A percentile compares a stretch with the other conserved stretches of the same genome.
phyloP scores from a whole-genome alignment of 2,797 vertebrate genomes.

The Valencia hispanica region DNA sequence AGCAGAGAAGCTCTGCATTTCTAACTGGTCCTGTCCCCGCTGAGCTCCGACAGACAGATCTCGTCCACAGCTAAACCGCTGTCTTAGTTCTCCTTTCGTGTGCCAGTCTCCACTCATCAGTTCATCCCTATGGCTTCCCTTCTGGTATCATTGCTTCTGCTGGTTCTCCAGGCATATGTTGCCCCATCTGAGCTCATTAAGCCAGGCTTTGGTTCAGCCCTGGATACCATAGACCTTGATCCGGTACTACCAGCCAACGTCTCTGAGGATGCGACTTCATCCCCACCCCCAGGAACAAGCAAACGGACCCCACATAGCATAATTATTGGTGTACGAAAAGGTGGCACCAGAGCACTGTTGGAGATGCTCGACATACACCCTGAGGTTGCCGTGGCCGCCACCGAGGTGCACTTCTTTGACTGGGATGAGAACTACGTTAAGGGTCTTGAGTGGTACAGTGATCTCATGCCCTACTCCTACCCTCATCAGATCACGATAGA shows the following conservation, averaged over 20 bases:
- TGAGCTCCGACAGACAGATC: slow-evolving; percentile 54
- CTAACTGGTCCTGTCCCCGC: slow-evolving; percentile 42
- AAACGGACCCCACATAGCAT: slow-evolving; percentile 89
- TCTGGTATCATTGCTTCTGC: slow-evolving; percentile 83
- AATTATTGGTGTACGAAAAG: slow-evolving; percentile 93
- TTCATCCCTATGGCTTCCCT: slow-evolving; percentile 84
- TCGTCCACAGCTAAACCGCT: slow-evolving; percentile 46
- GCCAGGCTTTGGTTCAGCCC: slow-evolving; percentile 69
- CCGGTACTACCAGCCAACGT: slow-evolving; percentile 75
- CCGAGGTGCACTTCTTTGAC: slow-evolving; percentile 95
- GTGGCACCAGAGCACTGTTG: slow-evolving; percentile 90
- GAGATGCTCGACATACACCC: slow-evolving; percentile 96
- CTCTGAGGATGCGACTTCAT: slow-evolving; percentile 76
- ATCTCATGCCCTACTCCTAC: slow-evolving; percentile 92
- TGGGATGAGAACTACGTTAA: slow-evolving; percentile 94
- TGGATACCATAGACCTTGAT: slow-evolving; percentile 75
- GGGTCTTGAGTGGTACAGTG: slow-evolving; percentile 92
- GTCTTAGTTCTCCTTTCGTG: slow-evolving; percentile 27
- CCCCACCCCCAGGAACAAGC: slow-evolving; percentile 86
- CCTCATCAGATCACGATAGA: slow-evolving; percentile 93
- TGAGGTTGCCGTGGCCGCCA: slow-evolving; percentile 90
- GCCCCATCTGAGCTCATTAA: slow-evolving; percentile 75
- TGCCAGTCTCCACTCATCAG: slow-evolving; percentile 13
- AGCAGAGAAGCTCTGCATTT: slow-evolving; percentile 66
- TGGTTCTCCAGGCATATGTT: slow-evolving; percentile 82